These are phyloP conservation scores for Myotis vivesi DNA, from an alignment of 2,797 vertebrate genomes.

Conservation along the genomic window DNA sequence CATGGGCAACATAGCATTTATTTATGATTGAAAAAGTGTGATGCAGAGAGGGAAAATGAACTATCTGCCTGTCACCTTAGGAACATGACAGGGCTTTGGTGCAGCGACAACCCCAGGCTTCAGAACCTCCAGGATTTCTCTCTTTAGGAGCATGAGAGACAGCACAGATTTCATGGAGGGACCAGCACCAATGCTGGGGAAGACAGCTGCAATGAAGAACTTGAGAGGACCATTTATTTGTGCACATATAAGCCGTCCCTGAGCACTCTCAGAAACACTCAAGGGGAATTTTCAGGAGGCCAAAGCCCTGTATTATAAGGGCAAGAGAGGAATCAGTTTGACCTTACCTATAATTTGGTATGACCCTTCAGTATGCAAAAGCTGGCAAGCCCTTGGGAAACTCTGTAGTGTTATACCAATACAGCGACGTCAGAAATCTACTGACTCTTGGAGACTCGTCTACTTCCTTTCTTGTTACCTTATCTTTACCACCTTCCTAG, in stretches of 20 bases:
- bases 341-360: background rate
- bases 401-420: background rate
- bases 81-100: no score
- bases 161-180: background rate
- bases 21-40: background rate
- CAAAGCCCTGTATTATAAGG: background rate
- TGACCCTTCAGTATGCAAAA: background rate
- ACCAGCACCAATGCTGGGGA: background rate
- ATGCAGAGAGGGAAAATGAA: background rate
- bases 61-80: background rate
- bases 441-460: background rate
- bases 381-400: background rate
- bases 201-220: background rate
- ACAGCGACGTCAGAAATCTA: background rate
- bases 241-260: background rate
- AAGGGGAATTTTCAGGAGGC: background rate
- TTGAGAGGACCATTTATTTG: background rate
- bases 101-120: background rate
- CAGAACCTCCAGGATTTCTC: background rate
- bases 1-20: background rate
- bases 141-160: background rate
- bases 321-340: background rate
- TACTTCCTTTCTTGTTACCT: background rate
- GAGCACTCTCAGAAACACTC: background rate
- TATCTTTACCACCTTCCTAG: background rate